A percentile compares a stretch with the other conserved stretches of the same genome.
Conservation (phyloP, 2,113 vertebrate genomes). For the Zosterops lateralis region DNA sequence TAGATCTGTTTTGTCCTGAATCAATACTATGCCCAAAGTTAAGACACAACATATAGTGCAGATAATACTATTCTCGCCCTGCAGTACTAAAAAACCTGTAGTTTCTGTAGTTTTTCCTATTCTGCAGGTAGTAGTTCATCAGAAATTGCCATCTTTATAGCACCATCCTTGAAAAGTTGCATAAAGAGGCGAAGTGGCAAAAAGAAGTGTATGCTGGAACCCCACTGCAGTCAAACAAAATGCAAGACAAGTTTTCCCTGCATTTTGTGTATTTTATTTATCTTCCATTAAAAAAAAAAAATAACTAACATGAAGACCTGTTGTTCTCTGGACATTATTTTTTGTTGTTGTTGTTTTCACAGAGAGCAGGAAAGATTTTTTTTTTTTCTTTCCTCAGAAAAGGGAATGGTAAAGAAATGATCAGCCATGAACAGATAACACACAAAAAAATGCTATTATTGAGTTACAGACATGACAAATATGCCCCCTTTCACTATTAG, state of each 20-base stretch:
- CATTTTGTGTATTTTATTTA: background rate
- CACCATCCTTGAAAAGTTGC: background rate
- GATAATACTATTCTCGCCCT: background rate
- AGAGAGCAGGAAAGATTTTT: background rate
- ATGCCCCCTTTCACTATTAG: background rate
- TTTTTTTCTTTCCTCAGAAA: background rate
- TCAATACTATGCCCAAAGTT: background rate
- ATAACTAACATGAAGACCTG: background rate
- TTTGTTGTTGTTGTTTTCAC: background rate
- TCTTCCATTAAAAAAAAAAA: background rate
- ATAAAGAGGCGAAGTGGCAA: background rate
- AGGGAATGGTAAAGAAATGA: background rate
- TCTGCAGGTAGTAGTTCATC: background rate
- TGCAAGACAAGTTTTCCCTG: background rate
- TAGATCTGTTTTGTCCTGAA: background rate
- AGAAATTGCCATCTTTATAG: background rate
- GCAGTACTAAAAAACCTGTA: background rate
- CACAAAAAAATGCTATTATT: background rate
- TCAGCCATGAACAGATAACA: background rate
- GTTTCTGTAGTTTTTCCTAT: background rate
- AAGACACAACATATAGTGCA: accelerated
- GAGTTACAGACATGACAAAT: background rate
- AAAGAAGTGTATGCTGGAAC: background rate
- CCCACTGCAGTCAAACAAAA: background rate
- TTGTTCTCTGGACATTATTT: background rate